Percentiles rank a stretch among this genome's conserved stretches.
Conservation (phyloP, 2,888 invertebrate species). For the Rapana venosa region DNA sequence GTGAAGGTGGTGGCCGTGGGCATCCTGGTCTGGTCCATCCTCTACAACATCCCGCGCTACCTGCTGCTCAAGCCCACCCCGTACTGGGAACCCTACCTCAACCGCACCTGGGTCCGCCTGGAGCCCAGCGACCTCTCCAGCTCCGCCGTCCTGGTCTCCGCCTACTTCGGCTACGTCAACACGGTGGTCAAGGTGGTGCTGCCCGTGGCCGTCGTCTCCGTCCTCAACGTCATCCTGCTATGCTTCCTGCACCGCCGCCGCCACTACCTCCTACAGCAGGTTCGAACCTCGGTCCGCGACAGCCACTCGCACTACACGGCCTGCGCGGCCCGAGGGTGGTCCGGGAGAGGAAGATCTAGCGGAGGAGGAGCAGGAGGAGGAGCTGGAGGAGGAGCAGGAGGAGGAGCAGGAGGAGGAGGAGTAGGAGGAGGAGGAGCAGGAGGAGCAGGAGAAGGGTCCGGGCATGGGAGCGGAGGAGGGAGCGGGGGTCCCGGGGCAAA, state of each 20-base stretch:
- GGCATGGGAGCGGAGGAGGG: background rate
- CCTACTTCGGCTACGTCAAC: conserved; percentile 48
- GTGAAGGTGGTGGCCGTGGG: conserved; percentile 43
- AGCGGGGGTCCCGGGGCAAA: background rate
- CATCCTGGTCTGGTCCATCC: conserved; percentile 50
- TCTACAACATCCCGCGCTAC: conserved; percentile 48
- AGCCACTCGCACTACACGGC: conserved; percentile 24
- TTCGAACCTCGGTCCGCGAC: conserved; percentile 15
- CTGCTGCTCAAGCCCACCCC: conserved; percentile 44
- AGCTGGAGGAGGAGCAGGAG: background rate
- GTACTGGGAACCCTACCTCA: conserved; percentile 45
- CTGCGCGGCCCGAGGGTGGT: background rate
- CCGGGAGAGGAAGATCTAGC: background rate
- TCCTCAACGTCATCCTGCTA: conserved; percentile 48
- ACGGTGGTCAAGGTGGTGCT: conserved; percentile 47
- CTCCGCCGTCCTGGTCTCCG: conserved; percentile 38
- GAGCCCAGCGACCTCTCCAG: conserved; percentile 42
- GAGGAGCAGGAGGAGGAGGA: background rate
- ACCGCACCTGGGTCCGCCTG: conserved; percentile 45
- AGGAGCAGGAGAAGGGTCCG: background rate
- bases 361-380: background rate
- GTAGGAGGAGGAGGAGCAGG: background rate
- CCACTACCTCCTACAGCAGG: conserved; percentile 37
- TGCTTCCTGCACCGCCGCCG: conserved; percentile 43
- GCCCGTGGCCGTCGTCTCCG: conserved; percentile 42